These are phyloP conservation scores for Allacma fusca DNA, from an alignment of 2,888 invertebrate species.

Conservation along the genomic window DNA sequence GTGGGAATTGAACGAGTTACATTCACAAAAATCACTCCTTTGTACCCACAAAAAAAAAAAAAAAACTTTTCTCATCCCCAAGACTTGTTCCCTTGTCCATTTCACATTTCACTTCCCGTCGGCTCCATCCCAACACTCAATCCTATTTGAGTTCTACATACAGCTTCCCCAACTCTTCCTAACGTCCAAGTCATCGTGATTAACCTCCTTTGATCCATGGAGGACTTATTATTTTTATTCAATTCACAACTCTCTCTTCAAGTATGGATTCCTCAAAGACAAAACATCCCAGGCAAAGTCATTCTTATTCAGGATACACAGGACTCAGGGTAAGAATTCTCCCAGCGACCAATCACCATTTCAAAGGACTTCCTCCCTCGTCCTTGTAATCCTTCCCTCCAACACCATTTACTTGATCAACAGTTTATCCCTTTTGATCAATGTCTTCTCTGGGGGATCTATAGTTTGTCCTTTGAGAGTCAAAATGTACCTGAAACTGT, in stretches of 20 bases:
- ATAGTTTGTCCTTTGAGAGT: no score
- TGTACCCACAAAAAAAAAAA: no score
- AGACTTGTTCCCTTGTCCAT: slow-evolving; percentile 21
- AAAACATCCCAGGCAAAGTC: not conserved
- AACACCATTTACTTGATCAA: no score
- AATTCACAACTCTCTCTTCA: not conserved
- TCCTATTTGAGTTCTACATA: not conserved
- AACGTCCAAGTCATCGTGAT: slow-evolving; percentile 19
- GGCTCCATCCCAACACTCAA: slow-evolving; percentile 24
- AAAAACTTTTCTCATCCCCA: slow-evolving; percentile 31
- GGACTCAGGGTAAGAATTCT: no score
- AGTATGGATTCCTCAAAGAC: slow-evolving; percentile 18
- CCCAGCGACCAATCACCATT: no score
- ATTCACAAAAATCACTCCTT: slow-evolving; percentile 42
- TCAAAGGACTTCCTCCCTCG: no score
- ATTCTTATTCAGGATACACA: no score
- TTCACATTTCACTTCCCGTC: not conserved
- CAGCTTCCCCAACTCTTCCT: not conserved
- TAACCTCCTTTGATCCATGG: slow-evolving; percentile 37
- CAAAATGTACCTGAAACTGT: no score
- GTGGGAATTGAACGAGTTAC: slow-evolving; percentile 46
- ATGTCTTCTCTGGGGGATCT: no score
- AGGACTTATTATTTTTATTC: slow-evolving; percentile 26
- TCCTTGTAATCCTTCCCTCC: no score
- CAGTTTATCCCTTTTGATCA: no score